These are phyloP conservation scores for Orthonevra nobilis DNA, from an alignment of 2,888 invertebrate genomes.

Conservation along the genomic window DNA sequence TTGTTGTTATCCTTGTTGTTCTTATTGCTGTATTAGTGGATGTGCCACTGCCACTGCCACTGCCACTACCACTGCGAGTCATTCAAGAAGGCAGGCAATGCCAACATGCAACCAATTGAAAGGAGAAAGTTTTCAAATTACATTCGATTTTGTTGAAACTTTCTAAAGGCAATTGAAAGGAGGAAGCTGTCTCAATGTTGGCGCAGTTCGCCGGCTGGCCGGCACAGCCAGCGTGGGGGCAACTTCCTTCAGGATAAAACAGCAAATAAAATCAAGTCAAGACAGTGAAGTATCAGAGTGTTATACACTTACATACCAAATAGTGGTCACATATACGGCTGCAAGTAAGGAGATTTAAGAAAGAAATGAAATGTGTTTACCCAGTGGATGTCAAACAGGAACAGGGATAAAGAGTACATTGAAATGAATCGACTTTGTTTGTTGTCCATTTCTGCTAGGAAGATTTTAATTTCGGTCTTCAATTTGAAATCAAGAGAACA, in stretches of 20 bases:
- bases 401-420: conserved; percentile 13
- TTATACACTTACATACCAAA: conserved; percentile 4
- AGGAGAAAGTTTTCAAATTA: conserved; percentile 70
- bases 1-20: conserved; percentile 43
- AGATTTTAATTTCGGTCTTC: conserved; percentile 53
- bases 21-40: conserved; percentile 42
- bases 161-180: conserved; percentile 69
- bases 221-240: too few relatives aligned
- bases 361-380: conserved; percentile 26
- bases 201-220: too few relatives aligned
- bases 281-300: conserved; percentile 57
- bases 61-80: conserved; percentile 29
- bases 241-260: conserved; percentile 61
- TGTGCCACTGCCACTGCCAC: neutral
- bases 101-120: conserved; percentile 68
- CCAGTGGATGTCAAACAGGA: conserved; percentile 39
- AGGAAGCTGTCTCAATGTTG: conserved; percentile 53
- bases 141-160: conserved; percentile 70
- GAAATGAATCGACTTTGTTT: conserved; percentile 46
- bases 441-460: conserved; percentile 6
- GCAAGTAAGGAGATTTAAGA: neutral
- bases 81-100: conserved; percentile 14
- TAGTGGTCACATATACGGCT: neutral
- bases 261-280: conserved; percentile 69
- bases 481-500: conserved; percentile 21